Percentiles rank a stretch among this genome's conserved stretches.
phyloP scores from a whole-genome alignment of 2,888 invertebrate genomes.

The Eilema griseolum region DNA sequence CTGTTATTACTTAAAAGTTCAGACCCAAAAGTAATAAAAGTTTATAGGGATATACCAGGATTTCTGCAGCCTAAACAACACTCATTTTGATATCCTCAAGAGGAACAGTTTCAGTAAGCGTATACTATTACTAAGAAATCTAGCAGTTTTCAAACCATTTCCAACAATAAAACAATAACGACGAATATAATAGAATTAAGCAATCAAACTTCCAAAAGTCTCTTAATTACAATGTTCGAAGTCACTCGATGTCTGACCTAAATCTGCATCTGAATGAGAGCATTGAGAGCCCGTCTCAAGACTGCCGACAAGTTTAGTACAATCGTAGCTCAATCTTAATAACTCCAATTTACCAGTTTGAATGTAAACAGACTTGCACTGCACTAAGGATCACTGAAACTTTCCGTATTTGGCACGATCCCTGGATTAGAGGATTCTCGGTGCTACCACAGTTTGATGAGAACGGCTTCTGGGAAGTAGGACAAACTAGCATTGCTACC shows the following conservation, averaged over 20 bases:
- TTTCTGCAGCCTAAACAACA: slow-evolving; percentile 19
- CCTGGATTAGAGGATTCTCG: slow-evolving; percentile 38
- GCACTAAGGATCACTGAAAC: slow-evolving; percentile 77
- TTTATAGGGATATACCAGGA: too few species aligned
- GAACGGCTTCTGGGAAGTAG: neutral
- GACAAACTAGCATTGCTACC: too few species aligned
- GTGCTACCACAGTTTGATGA: slow-evolving; percentile 55
- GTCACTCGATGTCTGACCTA: slow-evolving; percentile 80
- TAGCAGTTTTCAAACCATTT: neutral
- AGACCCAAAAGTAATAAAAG: too few species aligned
- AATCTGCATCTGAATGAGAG: slow-evolving; percentile 82
- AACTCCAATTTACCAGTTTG: slow-evolving; percentile 77
- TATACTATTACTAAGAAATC: neutral
- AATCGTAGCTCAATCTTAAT: slow-evolving; percentile 82
- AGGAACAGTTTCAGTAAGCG: neutral
- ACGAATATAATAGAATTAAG: slow-evolving; percentile 58
- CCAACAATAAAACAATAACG: slow-evolving; percentile 29
- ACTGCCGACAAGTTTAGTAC: slow-evolving; percentile 77
- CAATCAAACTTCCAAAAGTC: slow-evolving; percentile 72
- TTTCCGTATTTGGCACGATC: slow-evolving; percentile 61
- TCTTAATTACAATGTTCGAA: slow-evolving; percentile 78
- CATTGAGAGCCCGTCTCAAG: slow-evolving; percentile 72
- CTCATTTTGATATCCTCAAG: neutral
- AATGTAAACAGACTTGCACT: slow-evolving; percentile 79
- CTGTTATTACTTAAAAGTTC: too few species aligned